These are phyloP conservation scores for Neosalanx taihuensis DNA, from an alignment of 2,797 vertebrate species.

Conservation along the genomic window DNA sequence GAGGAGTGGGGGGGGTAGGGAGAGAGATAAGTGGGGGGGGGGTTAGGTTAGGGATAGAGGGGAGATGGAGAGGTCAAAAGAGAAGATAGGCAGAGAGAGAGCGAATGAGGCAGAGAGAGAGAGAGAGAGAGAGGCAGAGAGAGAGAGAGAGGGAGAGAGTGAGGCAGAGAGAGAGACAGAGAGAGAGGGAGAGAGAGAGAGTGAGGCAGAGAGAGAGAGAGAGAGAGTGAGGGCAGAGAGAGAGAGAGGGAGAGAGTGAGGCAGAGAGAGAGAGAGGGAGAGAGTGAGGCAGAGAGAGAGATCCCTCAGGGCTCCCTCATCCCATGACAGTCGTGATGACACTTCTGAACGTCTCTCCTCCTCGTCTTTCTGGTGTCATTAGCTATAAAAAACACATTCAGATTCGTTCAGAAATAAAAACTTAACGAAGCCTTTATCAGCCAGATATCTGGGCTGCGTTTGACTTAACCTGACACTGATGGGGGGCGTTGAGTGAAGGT, in stretches of 20 bases:
- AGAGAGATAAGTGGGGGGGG: too few relatives aligned
- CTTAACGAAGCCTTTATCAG: not conserved
- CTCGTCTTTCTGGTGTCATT: too few relatives aligned
- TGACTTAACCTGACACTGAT: not conserved
- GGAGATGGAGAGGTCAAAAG: too few relatives aligned
- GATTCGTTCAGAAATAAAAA: too few relatives aligned
- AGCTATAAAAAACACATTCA: not conserved
- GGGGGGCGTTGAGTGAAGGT: not conserved
- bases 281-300: conserved; percentile 39
- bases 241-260: not conserved
- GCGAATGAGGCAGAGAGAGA: not conserved
- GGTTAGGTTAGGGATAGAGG: too few relatives aligned
- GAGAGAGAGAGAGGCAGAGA: too few relatives aligned
- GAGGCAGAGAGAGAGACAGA: conserved; percentile 42
- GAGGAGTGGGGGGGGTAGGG: too few relatives aligned
- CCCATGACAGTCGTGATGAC: too few relatives aligned
- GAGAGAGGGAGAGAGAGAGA: not conserved
- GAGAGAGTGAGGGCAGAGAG: not conserved
- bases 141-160: not conserved
- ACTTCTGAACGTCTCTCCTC: too few relatives aligned
- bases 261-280: conserved; percentile 3
- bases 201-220: conserved; percentile 5
- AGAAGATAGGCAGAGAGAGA: too few relatives aligned
- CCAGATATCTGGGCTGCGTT: not conserved
- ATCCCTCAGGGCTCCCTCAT: too few relatives aligned